Evolutionary conservation across 2,113 vertebrate species (phyloP).

Genomic region (Bos javanicus): DNA sequence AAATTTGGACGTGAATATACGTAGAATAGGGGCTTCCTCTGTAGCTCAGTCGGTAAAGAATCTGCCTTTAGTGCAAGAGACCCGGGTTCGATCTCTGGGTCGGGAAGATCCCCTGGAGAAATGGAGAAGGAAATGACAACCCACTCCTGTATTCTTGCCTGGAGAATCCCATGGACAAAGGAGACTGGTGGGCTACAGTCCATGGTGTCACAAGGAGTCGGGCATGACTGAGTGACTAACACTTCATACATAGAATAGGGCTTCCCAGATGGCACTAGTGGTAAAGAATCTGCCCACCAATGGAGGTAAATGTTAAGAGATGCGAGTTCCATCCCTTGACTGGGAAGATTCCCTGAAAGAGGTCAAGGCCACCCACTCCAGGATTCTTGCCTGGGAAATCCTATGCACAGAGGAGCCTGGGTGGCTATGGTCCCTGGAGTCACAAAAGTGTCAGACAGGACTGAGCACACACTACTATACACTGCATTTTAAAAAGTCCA

Average conservation of each 20-base stretch:
- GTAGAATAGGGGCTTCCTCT: background rate
- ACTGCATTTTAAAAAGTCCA: background rate
- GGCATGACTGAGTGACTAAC: background rate
- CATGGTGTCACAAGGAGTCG: rapidly evolving
- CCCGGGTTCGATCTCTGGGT: rapidly evolving
- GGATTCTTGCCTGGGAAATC: background rate
- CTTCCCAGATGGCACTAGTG: background rate
- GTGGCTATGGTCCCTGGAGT: background rate
- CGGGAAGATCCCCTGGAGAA: background rate
- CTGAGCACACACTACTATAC: background rate
- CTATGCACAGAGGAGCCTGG: background rate
- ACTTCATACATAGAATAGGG: background rate
- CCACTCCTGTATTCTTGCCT: background rate
- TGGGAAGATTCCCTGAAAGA: background rate
- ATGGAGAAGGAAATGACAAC: background rate
- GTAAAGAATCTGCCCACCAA: background rate
- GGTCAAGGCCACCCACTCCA: background rate
- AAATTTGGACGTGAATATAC: background rate
- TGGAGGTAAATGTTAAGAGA: background rate
- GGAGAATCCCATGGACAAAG: background rate
- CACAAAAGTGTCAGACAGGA: background rate
- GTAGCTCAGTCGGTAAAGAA: background rate
- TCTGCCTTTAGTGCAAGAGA: background rate
- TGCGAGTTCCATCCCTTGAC: background rate
- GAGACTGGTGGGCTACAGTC: background rate